Percentiles rank a stretch among this genome's conserved stretches.
These are phyloP conservation scores for Electrophaes corylata DNA, from an alignment of 2,888 invertebrate species.

Conservation along the genomic window DNA sequence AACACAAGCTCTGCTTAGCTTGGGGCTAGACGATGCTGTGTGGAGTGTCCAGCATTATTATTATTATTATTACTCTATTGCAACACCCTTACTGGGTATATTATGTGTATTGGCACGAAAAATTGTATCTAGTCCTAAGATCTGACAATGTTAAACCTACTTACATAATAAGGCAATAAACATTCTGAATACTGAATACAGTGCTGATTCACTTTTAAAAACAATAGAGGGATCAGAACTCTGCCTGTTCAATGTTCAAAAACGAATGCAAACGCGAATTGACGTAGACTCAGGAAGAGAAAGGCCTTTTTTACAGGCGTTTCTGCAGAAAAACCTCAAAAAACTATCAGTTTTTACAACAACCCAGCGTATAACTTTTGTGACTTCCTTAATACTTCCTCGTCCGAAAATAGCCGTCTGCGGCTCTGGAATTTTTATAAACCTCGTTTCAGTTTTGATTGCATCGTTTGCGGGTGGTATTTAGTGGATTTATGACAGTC, in stretches of 20 bases:
- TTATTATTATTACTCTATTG: too few species aligned
- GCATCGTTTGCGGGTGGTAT: slow-evolving; percentile 27
- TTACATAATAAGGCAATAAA: too few species aligned
- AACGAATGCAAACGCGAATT: not conserved
- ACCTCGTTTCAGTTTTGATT: slow-evolving; percentile 28
- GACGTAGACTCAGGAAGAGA: not conserved
- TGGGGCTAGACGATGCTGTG: too few species aligned
- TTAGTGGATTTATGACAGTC: slow-evolving; percentile 25
- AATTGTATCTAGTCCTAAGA: too few species aligned
- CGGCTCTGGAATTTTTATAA: slow-evolving; percentile 35
- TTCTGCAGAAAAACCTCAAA: not conserved
- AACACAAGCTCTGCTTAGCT: too few species aligned
- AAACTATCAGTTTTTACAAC: slow-evolving; percentile 18
- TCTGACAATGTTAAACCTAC: too few species aligned
- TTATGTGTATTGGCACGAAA: too few species aligned
- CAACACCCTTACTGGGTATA: too few species aligned
- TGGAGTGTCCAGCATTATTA: too few species aligned
- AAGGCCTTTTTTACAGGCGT: not conserved
- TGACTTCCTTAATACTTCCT: slow-evolving; percentile 38
- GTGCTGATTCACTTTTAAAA: too few species aligned
- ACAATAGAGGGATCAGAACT: too few species aligned
- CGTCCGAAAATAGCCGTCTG: slow-evolving; percentile 29
- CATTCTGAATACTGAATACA: too few species aligned
- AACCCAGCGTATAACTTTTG: slow-evolving; percentile 3
- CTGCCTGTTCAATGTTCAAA: not conserved